Evolutionary conservation across 2,113 vertebrate genomes (phyloP).

Genomic region (Talpa occidentalis): DNA sequence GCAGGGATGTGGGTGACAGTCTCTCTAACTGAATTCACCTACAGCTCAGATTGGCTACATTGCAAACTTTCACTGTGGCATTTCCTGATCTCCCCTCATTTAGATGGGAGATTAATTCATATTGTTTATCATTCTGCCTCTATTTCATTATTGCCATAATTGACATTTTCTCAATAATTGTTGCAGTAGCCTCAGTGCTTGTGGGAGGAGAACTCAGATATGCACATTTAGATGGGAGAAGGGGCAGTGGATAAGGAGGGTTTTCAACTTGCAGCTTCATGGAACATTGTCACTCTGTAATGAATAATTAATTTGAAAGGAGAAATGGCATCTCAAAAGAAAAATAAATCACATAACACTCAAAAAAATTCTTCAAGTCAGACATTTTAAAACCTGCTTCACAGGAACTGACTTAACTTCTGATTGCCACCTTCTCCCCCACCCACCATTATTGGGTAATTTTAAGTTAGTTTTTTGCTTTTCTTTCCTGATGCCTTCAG

Average conservation of each 20-base stretch:
- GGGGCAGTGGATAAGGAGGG: not conserved
- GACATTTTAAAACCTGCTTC: not conserved
- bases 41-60: not conserved
- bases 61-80: not conserved
- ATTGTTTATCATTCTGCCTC: too few relatives aligned
- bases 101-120: not conserved
- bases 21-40: not conserved
- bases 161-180: too few relatives aligned
- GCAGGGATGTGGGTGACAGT: not conserved
- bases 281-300: not conserved
- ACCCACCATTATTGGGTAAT: not conserved
- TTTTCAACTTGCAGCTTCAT: not conserved
- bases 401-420: not conserved
- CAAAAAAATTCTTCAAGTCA: not conserved
- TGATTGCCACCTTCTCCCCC: not conserved
- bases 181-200: too few relatives aligned
- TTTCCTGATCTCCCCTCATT: not conserved
- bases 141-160: too few relatives aligned
- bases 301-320: slow-evolving; percentile 43
- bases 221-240: not conserved
- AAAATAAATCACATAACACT: not conserved
- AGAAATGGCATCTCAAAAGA: not conserved
- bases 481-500: not conserved
- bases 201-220: too few relatives aligned
- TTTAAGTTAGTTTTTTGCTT: not conserved